Evolutionary conservation across 2,797 vertebrate genomes (phyloP), one percentile per base, ranked within the genome.

Genomic region (Odontamblyopus rebecca): DNA sequence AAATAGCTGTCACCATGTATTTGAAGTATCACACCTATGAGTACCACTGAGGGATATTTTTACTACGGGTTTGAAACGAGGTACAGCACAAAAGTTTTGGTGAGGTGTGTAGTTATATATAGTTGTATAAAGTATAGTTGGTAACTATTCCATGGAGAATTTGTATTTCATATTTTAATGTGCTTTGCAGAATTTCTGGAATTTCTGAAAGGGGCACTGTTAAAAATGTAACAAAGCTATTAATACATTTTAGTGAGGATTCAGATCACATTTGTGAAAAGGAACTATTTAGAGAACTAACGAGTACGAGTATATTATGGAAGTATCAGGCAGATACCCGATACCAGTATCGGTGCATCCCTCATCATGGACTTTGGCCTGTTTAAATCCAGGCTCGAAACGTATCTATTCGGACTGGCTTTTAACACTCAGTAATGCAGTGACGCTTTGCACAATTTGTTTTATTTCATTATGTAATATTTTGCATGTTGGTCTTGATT

Each of bases 1-100:
- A 85, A 89, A 88, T 44, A 85, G 65, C 85, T 85, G 89, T 83
- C 85, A 70, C 74, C 61, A 41, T 79, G 72, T 77, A 81, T 88
- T 89, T 86, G 68, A 79, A 72, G 71, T 79, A 63, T 76, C 85
- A 78, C 51, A 65, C 70, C 38, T 35, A 66, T 72, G 41, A 63
- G 64, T 70, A 74, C 68, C 78, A 69, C 48, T 41, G 75, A 70
- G 70, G 75, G 75, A 75, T 82, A 78, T 60, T 71, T 74, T 79
- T 77, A 72, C 68, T 68, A 13, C 53, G 61, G 62, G 68, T 78
- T 71, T 79, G 70, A 75, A 81, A 82, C 87, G 6, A 60, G 26
- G 27, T 16, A 15, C 57, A 1, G 57, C 27, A 9, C 57, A 29
- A 60, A 60, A 60, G 26, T 60, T 60, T 60, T 11, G 11, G 12